phyloP scores from a whole-genome alignment of 2,888 invertebrate species.

The Standfussiana lucernea region DNA sequence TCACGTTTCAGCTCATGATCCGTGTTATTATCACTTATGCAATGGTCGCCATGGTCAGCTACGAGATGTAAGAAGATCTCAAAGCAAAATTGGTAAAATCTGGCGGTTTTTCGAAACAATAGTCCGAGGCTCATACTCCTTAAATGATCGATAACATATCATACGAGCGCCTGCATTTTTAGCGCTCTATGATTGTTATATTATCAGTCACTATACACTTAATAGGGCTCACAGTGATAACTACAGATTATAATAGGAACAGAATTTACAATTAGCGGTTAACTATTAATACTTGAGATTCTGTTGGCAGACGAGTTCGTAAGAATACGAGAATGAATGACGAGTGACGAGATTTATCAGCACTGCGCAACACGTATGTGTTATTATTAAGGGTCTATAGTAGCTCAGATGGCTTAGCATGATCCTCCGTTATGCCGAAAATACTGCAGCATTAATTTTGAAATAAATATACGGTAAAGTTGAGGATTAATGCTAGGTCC shows the following conservation, averaged over 20 bases:
- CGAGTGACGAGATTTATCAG: not conserved
- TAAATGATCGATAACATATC: conserved; percentile 51
- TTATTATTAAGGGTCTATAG: no score
- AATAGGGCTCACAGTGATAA: conserved; percentile 31
- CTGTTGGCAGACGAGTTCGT: not conserved
- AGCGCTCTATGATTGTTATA: conserved; percentile 17
- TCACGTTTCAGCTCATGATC: not conserved
- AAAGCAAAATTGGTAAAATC: not conserved
- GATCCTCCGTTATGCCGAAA: no score
- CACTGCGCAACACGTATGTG: conserved; percentile 1
- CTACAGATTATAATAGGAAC: conserved; percentile 22
- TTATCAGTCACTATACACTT: conserved; percentile 36
- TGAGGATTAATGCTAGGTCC: no score
- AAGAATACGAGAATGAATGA: not conserved
- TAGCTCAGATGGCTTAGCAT: no score
- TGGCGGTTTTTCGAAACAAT: not conserved
- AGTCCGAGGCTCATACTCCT: not conserved
- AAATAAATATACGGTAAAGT: no score
- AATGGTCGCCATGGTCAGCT: no score
- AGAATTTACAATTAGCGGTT: conserved; percentile 4
- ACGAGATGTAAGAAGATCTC: not conserved
- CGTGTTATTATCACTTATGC: no score
- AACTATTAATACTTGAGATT: not conserved
- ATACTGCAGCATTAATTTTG: no score
- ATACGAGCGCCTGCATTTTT: conserved; percentile 10